These are phyloP conservation scores for Trissonchulus latispiculum DNA, from an alignment of 2,888 invertebrate genomes.

Conservation along the genomic window DNA sequence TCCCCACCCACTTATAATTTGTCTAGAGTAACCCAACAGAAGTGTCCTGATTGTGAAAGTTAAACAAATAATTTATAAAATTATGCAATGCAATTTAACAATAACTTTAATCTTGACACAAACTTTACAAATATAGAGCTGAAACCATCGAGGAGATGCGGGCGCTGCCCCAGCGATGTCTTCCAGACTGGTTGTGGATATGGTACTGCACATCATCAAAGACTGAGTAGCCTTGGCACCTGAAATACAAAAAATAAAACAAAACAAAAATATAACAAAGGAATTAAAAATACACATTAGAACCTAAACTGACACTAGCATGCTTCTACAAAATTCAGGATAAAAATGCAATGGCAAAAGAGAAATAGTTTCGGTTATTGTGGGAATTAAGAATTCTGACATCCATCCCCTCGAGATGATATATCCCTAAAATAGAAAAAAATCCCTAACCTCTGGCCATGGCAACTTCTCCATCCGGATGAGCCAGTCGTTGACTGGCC, in stretches of 20 bases:
- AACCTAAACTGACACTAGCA: constrained; percentile 58
- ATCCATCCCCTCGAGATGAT: too few relatives aligned
- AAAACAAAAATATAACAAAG: background rate
- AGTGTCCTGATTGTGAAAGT: too few relatives aligned
- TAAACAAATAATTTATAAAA: too few relatives aligned
- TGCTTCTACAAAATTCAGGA: too few relatives aligned
- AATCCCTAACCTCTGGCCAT: constrained; percentile 60
- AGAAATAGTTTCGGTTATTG: too few relatives aligned
- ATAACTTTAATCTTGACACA: too few relatives aligned
- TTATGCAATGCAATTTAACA: too few relatives aligned
- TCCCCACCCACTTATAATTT: too few relatives aligned
- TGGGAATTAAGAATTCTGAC: too few relatives aligned
- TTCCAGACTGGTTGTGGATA: constrained; percentile 75
- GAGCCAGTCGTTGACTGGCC: constrained; percentile 83
- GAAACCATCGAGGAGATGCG: constrained; percentile 68
- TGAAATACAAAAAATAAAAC: constrained; percentile 38
- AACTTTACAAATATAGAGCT: constrained; percentile 70
- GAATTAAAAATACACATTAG: background rate
- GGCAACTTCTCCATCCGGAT: constrained; percentile 74
- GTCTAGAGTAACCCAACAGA: too few relatives aligned
- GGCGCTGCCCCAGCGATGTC: constrained; percentile 61
- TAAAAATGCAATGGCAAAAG: too few relatives aligned
- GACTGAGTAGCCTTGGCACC: constrained; percentile 68
- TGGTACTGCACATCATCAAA: constrained; percentile 70
- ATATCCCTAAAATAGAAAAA: background rate